Evolutionary conservation across 1,140 invertebrate genomes (phyloP).

Genomic region (Tigriopus japonicus): DNA sequence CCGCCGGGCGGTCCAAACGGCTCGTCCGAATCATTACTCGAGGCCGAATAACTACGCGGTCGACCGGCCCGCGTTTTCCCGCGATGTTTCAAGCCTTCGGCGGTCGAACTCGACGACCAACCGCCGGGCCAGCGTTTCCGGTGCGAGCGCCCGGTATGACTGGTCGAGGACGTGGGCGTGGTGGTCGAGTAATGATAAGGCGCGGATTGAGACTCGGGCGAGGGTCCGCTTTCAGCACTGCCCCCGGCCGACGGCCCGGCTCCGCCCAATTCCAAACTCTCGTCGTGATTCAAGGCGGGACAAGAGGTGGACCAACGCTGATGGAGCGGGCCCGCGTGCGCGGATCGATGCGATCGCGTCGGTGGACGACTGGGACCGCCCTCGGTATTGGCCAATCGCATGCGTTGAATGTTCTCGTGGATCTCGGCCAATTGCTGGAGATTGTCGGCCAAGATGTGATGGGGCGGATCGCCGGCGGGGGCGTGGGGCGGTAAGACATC

Average conservation of each 20-base stretch:
- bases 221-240: background rate
- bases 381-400: slow-evolving; percentile 5
- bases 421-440: background rate
- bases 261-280: background rate
- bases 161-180: background rate
- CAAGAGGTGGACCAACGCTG: background rate
- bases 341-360: background rate
- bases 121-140: background rate
- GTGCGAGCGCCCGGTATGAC: background rate
- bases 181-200: background rate
- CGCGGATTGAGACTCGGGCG: background rate
- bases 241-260: background rate
- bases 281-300: background rate
- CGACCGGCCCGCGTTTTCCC: background rate
- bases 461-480: background rate
- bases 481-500: background rate
- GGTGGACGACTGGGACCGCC: background rate
- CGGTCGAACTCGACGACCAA: background rate
- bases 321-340: no score
- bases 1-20: no score
- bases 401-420: slow-evolving; percentile 5
- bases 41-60: background rate
- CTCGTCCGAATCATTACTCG: background rate
- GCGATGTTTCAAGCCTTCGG: background rate
- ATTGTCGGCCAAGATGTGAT: slow-evolving; percentile 4